These are phyloP conservation scores for Neolamprologus variostigma DNA, from an alignment of 2,113 vertebrate genomes.

Conservation along the genomic window DNA sequence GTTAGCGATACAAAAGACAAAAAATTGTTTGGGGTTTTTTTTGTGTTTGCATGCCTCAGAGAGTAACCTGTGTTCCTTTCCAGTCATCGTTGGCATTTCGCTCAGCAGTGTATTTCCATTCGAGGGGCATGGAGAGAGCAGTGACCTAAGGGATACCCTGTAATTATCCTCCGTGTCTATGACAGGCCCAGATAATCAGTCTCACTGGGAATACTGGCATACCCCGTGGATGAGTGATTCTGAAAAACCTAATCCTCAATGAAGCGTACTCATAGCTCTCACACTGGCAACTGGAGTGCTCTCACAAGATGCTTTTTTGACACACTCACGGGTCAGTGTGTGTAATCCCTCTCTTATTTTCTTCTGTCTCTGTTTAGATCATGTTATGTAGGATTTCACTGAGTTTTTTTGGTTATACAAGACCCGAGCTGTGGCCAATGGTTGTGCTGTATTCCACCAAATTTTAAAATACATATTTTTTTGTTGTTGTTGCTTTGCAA, in stretches of 20 bases:
- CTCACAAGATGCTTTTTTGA: constrained; percentile 24
- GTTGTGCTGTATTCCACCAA: neutral
- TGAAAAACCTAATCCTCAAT: constrained; percentile 60
- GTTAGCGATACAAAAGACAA: neutral
- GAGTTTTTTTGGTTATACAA: neutral
- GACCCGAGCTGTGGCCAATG: neutral
- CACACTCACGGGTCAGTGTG: constrained; percentile 31
- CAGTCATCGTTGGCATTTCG: constrained; percentile 27
- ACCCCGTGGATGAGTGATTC: constrained; percentile 58
- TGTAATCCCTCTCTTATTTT: neutral
- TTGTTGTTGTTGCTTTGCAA: neutral
- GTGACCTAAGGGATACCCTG: constrained; percentile 68
- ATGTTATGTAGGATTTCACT: neutral
- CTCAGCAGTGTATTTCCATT: constrained; percentile 52
- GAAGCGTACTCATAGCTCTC: constrained; percentile 44
- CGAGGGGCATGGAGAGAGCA: constrained; percentile 39
- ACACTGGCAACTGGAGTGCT: constrained; percentile 40
- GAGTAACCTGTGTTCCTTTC: constrained; percentile 38
- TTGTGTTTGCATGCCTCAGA: neutral
- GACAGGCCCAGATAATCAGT: constrained; percentile 71
- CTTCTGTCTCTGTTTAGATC: neutral
- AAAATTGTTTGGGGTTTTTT: neutral
- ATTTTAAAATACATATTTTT: neutral
- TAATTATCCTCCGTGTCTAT: constrained; percentile 68
- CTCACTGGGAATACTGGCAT: constrained; percentile 69